phyloP scores from a whole-genome alignment of 2,888 invertebrate genomes.

The Mythimna ferrago region DNA sequence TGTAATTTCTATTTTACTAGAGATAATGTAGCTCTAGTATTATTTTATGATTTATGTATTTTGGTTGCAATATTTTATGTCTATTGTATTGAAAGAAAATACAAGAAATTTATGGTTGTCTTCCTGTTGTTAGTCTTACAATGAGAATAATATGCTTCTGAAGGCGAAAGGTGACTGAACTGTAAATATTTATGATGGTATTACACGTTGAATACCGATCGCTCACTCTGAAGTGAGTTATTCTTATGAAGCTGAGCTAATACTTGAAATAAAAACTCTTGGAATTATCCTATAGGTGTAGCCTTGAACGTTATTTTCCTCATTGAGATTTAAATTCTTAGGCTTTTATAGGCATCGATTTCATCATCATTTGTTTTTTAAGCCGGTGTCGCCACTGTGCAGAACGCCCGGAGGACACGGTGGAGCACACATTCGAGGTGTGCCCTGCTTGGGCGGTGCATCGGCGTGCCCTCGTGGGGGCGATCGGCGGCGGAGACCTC shows the following conservation, averaged over 20 bases:
- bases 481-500: no score
- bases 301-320: not conserved
- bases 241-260: constrained; percentile 34
- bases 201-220: constrained; percentile 28
- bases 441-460: no score
- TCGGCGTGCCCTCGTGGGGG: no score
- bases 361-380: no score
- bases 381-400: no score
- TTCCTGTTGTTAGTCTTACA: constrained; percentile 21
- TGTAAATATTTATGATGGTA: constrained; percentile 41
- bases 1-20: constrained; percentile 30
- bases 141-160: constrained; percentile 26
- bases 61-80: constrained; percentile 32
- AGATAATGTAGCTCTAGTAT: constrained; percentile 23
- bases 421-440: no score
- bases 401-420: no score
- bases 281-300: not conserved
- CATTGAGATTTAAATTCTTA: not conserved
- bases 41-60: constrained; percentile 44
- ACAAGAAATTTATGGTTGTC: constrained; percentile 28
- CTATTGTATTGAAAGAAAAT: constrained; percentile 16
- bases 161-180: constrained; percentile 36
- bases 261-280: constrained; percentile 9
- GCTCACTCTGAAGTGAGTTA: constrained; percentile 23
- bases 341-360: not conserved